phyloP scores from a whole-genome alignment of 2,888 invertebrate species.

The Epirrita christyi region DNA sequence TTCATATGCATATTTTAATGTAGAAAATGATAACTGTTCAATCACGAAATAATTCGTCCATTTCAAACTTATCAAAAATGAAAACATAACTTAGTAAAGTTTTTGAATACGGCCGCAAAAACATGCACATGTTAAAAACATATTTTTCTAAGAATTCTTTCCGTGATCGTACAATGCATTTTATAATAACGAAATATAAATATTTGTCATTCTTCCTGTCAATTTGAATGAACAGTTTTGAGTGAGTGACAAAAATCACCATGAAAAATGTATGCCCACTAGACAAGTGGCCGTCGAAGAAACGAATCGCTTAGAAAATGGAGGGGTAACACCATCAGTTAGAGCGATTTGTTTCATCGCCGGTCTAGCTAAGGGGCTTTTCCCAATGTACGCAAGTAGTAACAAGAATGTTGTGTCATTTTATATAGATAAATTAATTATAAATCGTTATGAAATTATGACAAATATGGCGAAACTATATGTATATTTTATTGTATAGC shows the following conservation, averaged over 20 bases:
- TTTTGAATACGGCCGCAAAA: too few species aligned
- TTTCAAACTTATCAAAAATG: constrained; percentile 10
- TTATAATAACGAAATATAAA: constrained; percentile 9
- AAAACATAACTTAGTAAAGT: not conserved
- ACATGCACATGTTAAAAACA: constrained; percentile 1
- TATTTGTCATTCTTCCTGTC: constrained; percentile 25
- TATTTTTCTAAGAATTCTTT: constrained; percentile 26
- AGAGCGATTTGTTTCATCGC: not conserved
- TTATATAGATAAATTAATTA: constrained; percentile 74
- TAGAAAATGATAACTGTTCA: constrained; percentile 4
- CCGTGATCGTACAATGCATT: constrained; percentile 15
- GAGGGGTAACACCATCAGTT: not conserved
- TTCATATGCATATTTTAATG: constrained; percentile 38
- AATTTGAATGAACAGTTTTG: constrained; percentile 9
- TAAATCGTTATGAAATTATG: constrained; percentile 71
- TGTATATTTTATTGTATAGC: constrained; percentile 83
- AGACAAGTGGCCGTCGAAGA: constrained; percentile 4
- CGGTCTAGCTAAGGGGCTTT: constrained; percentile 37
- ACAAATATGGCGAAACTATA: constrained; percentile 77
- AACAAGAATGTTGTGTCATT: constrained; percentile 80
- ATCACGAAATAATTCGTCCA: constrained; percentile 23
- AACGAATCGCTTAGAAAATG: not conserved
- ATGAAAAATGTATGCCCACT: not conserved
- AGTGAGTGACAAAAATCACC: not conserved
- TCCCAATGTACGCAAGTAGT: constrained; percentile 63